phyloP scores from a whole-genome alignment of 2,888 invertebrate species.

The Parasteatoda lunata region DNA sequence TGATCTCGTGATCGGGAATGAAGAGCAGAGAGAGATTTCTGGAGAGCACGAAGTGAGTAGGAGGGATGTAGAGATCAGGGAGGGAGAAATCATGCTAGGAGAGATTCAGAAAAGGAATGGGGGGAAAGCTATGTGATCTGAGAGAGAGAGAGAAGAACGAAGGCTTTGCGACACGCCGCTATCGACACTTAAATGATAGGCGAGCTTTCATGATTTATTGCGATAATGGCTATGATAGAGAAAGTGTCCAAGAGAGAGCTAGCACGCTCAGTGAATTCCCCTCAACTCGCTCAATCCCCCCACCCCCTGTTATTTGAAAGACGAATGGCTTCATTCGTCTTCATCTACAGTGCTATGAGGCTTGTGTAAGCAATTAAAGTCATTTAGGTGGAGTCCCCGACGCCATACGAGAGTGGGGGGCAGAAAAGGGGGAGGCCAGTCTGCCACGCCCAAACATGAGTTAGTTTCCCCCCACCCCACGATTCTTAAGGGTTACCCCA shows the following conservation, averaged over 20 bases:
- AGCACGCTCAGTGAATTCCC: constrained; percentile 20
- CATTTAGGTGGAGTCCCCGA: constrained; percentile 68
- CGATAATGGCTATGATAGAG: constrained; percentile 67
- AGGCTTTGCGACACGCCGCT: constrained; percentile 67
- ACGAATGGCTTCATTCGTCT: constrained; percentile 66
- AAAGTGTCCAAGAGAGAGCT: constrained; percentile 46
- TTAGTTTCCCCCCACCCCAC: constrained; percentile 18
- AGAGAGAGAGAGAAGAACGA: constrained; percentile 14
- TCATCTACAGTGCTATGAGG: constrained; percentile 56
- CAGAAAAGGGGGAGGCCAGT: constrained; percentile 12
- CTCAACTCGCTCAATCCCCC: constrained; percentile 11
- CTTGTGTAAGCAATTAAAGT: constrained; percentile 68
- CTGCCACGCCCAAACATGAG: constrained; percentile 63
- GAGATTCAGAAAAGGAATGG: neutral
- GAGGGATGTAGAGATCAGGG: neutral
- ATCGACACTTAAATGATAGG: constrained; percentile 68
- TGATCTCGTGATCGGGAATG: constrained; percentile 12
- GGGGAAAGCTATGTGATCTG: constrained; percentile 50
- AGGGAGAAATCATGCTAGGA: neutral
- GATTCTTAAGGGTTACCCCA: neutral
- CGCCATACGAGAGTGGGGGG: constrained; percentile 38
- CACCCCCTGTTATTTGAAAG: constrained; percentile 64
- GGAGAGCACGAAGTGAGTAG: neutral
- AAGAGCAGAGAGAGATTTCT: constrained; percentile 1
- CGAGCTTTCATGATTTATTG: constrained; percentile 67